Evolutionary conservation across 1,140 invertebrate genomes (phyloP), one percentile per base, ranked within the genome.

Genomic region (Vanessa tameamea): DNA sequence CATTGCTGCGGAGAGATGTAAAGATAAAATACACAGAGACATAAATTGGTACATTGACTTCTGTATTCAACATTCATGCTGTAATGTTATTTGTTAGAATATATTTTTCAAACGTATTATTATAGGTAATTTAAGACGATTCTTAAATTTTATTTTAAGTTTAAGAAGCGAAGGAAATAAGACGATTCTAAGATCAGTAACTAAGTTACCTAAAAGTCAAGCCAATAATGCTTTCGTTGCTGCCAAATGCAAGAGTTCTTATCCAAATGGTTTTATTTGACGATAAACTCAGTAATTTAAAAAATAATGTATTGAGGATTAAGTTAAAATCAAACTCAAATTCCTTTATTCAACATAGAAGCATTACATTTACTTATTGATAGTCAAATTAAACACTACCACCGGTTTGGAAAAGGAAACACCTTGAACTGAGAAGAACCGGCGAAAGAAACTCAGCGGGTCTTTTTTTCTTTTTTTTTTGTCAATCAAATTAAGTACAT

Each of bases 221-320:
- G 53, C 16, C 53, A 66, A 66, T 66, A 50, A 31, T n/a, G 51
- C 16, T n/a, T 66, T 9, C 8, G 48, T 66, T 20, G 47, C 15
- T 66, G 23, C 64, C 15, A 53, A 66, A 66, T 51, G 53, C 53
- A 26, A 9, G 53, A 31, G 26, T 6, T 11, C 9, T 43, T 12
- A 23, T 9, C 8, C 23, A 23, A 57, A 57, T 57, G 8, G 53
- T 57, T 57, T 55, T 55, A 23, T 23, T 55, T 20, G n/a, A 2
- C n/a, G 53, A 23, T 20, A 23, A 16, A 55, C 9, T 53, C 53
- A 23, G 16, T 55, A 7, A 4, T 20, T 16, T 5, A 14, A 0
- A 14, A 50, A 50, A 53, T 0, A 20, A 20, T 20, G 20, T 20
- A 20, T 20, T 20, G 20, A 20, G 20, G 0, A 20, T 20, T 20